Evolutionary conservation across 30 jellyfish, hydroid and myxozoan genomes (phyloP), one percentile per base, ranked within the genome.

Genomic region (Sanderia malayensis): DNA sequence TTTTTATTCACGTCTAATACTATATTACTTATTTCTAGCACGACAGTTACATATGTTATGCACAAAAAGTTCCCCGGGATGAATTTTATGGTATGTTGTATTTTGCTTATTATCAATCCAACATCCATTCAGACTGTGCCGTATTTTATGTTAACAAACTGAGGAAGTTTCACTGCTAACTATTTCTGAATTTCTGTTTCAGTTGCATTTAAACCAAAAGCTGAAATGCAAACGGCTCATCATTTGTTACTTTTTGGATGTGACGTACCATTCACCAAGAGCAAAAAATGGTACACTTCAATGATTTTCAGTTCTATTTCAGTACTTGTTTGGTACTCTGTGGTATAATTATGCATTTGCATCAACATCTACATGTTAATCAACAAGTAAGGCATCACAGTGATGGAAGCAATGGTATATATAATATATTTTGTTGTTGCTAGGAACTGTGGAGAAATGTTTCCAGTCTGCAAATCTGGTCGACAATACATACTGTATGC

Each of bases 391-490:
- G n/a, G n/a, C n/a, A n/a, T n/a, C n/a, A n/a, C n/a, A n/a, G n/a
- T n/a, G n/a, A n/a, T n/a, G n/a, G n/a, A n/a, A n/a, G n/a, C n/a
- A n/a, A n/a, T n/a, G n/a, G n/a, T n/a, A n/a, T n/a, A n/a, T n/a
- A n/a, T n/a, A n/a, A n/a, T 6, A 24, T 19, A 57, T 24, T 57
- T 59, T 25, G 33, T 17, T 4, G 19, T 11, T 70, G 64, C 4
- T 58, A 93, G 99, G 99, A 53, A 55, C 28, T 93, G 99, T 69
- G 87, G 99, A 2, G 99, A 93, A 58, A 93, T 93, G 99, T 68
- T 58, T 18, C 95, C 95, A 17, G 99, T 93, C 20, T 93, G 99
- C 63, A 61, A 60, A 18, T 70, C 81, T 21, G 96, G 96, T 9
- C 32, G 73, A 2, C 99, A 93, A 46, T 71, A 74, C 15, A 85